Percentiles rank a stretch among this genome's conserved stretches.
Conservation (phyloP, 1,140 invertebrate genomes). For the Druon quercuslanigerum region DNA sequence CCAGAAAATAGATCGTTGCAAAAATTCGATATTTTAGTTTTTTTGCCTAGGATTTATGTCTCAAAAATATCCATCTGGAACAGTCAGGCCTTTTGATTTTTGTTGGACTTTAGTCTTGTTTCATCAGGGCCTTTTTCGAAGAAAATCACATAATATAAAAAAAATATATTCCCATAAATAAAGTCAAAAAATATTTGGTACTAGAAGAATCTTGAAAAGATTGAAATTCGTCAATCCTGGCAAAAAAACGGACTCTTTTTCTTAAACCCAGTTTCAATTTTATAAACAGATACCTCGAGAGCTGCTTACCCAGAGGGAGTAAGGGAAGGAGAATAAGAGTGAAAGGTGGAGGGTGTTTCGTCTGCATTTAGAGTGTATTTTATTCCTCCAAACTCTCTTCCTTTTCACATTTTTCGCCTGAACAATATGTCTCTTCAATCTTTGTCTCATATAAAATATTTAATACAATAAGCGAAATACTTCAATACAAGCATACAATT, state of each 20-base stretch:
- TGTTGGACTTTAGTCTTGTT: too few species aligned
- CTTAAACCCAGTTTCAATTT: slow-evolving; percentile 29
- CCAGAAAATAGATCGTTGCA: too few species aligned
- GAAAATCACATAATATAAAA: too few species aligned
- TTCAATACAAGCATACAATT: neutral
- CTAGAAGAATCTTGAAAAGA: too few species aligned
- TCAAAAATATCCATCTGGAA: too few species aligned
- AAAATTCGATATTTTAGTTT: too few species aligned
- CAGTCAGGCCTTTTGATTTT: too few species aligned
- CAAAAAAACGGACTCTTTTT: neutral
- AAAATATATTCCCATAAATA: too few species aligned
- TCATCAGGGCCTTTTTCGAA: too few species aligned
- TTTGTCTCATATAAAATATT: slow-evolving; percentile 16
- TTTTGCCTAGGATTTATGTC: too few species aligned
- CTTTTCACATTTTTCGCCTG: neutral
- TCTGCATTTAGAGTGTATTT: slow-evolving; percentile 30
- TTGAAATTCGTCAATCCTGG: neutral
- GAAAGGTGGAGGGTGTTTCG: slow-evolving; percentile 21
- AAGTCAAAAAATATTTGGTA: too few species aligned
- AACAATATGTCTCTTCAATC: neutral
- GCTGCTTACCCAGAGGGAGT: slow-evolving; percentile 21
- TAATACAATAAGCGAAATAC: neutral
- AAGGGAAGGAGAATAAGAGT: neutral
- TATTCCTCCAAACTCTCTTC: slow-evolving; percentile 20
- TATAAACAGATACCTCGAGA: slow-evolving; percentile 16